Base-by-base conservation (phyloP, 2,113 vertebrate species). In the Xyrauchen texanus region DNA sequence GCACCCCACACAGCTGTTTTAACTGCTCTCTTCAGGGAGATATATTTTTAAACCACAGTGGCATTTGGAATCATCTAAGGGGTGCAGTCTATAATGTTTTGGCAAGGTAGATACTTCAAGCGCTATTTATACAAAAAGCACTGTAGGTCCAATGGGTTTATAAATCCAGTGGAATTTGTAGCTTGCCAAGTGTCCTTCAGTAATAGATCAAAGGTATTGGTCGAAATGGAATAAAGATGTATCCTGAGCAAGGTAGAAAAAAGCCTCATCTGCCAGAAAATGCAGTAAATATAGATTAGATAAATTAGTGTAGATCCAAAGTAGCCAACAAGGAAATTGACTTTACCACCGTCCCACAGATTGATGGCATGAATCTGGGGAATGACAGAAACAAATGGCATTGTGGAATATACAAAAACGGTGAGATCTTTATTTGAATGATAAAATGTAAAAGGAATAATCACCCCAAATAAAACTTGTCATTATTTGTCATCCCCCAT, bases 71-170 rank as follows among this genome's bases (percentile, higher is more conserved):
- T 74, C 45, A 34, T 7, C 69, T 45, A 42, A 81, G 73, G 78
- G 62, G 44, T 74, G 57, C 76, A 64, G 64, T 65, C 74, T 61
- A 78, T 73, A 49, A 73, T 80, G 70, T 77, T 66, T 51, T 44
- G 49, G 47, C 57, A 10, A 13, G 52, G 42, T 15, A 68, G 78
- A 72, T 53, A 62, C 46, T 16, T 58, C 57, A 70, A 45, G 15
- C 21, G 13, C n/a, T 68, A 68, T 49, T 62, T 62, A 42, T 75
- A 80, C 71, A 75, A 34, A 12, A 66, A 46, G 47, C 45, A 65
- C 61, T 45, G 62, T 47, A 79, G 49, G 12, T 69, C 13, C 2
- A 0, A 68, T 8, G 46, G 60, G 16, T 70, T 62, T 65, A 8
- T 62, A 55, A 63, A 46, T 46, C 12, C 42, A 49, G 51, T 21